Percentiles rank a stretch among this genome's conserved stretches.
Conservation (phyloP, 2,888 invertebrate species). For the Dione vanillae region DNA sequence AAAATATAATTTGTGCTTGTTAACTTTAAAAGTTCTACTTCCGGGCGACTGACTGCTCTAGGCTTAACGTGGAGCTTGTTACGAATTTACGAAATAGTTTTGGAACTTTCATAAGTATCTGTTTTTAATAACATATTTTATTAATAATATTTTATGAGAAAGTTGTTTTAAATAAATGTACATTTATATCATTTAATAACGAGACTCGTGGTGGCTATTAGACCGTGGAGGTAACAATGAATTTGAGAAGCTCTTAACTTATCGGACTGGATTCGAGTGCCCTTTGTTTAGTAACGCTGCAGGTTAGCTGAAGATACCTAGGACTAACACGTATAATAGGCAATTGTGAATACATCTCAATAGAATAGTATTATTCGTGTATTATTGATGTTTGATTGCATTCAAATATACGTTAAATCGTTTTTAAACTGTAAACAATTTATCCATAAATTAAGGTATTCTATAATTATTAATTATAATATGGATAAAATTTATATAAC, state of each 20-base stretch:
- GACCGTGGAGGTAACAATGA: slow-evolving; percentile 27
- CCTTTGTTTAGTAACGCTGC: slow-evolving; percentile 25
- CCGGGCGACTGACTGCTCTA: slow-evolving; percentile 18
- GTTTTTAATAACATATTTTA: slow-evolving; percentile 1
- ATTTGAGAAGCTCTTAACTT: slow-evolving; percentile 43
- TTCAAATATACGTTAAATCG: too few relatives aligned
- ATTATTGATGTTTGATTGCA: too few relatives aligned
- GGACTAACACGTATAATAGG: not conserved
- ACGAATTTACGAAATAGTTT: slow-evolving; percentile 15
- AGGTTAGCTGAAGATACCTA: not conserved
- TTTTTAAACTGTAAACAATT: too few relatives aligned
- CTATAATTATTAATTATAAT: too few relatives aligned
- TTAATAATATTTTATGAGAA: not conserved
- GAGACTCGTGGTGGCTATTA: not conserved
- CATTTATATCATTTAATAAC: too few relatives aligned
- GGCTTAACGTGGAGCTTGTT: slow-evolving; percentile 22
- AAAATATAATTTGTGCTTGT: slow-evolving; percentile 21
- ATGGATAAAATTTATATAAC: too few relatives aligned
- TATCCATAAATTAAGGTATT: too few relatives aligned
- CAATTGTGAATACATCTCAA: slow-evolving; percentile 1
- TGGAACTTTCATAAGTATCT: not conserved
- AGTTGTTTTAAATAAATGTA: not conserved
- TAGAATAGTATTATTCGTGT: too few relatives aligned
- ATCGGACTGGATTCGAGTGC: slow-evolving; percentile 12
- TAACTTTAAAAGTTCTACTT: slow-evolving; percentile 21